Base-by-base conservation (phyloP, 64 coral and sea anemone genomes). In the Dendrophyllia cribrosa region DNA sequence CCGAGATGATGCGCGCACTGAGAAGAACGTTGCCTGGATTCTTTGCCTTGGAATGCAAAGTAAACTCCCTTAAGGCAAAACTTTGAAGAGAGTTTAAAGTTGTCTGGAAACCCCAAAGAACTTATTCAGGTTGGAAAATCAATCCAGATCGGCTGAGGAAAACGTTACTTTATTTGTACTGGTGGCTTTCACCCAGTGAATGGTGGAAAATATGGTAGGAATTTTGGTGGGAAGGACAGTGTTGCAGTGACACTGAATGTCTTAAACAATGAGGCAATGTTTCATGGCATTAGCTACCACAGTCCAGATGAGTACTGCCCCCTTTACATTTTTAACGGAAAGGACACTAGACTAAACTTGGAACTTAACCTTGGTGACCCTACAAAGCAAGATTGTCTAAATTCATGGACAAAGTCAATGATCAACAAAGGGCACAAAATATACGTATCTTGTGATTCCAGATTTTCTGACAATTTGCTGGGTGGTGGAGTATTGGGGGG, bases 151-250 rank as follows among this genome's bases (percentile, higher is more conserved):
- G 55, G 11, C 78, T 85, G 17, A 49, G 51, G 17, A 22, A 72
- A 10, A 84, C 78, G 9, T 75, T 91, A 2, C 9, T 13, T 6
- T 62, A 43, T 75, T 15, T 81, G 17, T 90, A 90, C 47, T 76
- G 78, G 26, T 92, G 89, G 89, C 58, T 92, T 24, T 66, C 78
- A 14, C 26, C 44, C 22, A 72, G 49, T 58, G 78, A 85, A 47
- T 85, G 70, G 89, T 85, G 89, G 79, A 83, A 74, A 51, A 46
- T 85, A 91, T 72, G 89, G 78, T 2, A 58, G 89, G 12, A 84
- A 79, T 8, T 91, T 84, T 85, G 66, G 79, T 61, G 53, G 55
- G 16, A 72, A 85, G 50, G 66, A 92, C 24, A 83, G 78, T 85
- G 89, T 85, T 46, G 79, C 56, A 22, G 19, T 74, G 20, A 70